These are phyloP conservation scores for Nothoprocta perdicaria DNA, from an alignment of 2,113 vertebrate species.

Conservation along the genomic window DNA sequence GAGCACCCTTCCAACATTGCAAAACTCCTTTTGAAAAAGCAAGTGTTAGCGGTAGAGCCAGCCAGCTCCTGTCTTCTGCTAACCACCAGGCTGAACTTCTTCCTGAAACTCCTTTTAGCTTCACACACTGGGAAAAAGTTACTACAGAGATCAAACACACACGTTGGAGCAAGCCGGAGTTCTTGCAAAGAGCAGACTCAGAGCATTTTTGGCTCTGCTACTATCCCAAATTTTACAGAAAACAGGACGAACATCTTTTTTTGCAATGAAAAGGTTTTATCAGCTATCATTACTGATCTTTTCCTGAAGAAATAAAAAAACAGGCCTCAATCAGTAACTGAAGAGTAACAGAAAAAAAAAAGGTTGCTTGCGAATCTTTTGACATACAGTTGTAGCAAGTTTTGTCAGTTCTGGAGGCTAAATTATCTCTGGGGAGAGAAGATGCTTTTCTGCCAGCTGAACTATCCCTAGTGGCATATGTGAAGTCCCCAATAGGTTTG, in stretches of 20 bases:
- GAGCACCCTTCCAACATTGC: not conserved
- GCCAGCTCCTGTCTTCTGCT: not conserved
- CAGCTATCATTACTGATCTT: not conserved
- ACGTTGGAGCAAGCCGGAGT: not conserved
- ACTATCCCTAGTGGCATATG: not conserved
- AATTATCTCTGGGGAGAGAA: not conserved
- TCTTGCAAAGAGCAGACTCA: constrained; percentile 16
- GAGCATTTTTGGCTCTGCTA: constrained; percentile 14
- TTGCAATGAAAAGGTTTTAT: constrained; percentile 50
- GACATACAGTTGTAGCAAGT: not conserved
- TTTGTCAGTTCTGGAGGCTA: not conserved
- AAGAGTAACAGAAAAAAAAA: not conserved
- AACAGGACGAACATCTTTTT: constrained; percentile 41
- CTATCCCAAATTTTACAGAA: not conserved
- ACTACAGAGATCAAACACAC: not conserved
- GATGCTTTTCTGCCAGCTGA: not conserved
- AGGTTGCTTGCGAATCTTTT: not conserved
- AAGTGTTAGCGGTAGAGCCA: not conserved
- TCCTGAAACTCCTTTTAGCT: not conserved
- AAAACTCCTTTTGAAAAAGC: not conserved
- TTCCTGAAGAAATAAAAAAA: not conserved
- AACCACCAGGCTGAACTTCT: not conserved
- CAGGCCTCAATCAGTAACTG: not conserved
- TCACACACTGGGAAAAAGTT: not conserved
- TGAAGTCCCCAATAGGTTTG: not conserved